Conservation (phyloP, 2,888 invertebrate species). For the Cryptus armator region DNA sequence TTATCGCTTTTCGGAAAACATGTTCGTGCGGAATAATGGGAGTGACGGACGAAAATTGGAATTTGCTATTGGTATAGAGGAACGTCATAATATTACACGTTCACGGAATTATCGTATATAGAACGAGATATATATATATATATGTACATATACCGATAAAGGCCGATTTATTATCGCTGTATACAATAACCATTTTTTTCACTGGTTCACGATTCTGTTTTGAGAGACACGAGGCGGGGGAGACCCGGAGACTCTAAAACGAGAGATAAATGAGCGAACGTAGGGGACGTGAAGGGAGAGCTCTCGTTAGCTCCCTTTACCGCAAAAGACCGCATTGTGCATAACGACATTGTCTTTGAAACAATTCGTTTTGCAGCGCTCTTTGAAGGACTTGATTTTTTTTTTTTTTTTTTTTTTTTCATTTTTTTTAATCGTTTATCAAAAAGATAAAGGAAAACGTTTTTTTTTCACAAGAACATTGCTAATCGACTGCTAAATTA, state of each 20-base stretch:
- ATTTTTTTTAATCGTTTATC: slow-evolving; percentile 2
- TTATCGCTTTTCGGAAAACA: slow-evolving; percentile 6
- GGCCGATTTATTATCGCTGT: neutral
- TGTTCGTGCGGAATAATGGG: neutral
- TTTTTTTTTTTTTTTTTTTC: neutral
- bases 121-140: neutral
- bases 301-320: slow-evolving; percentile 43
- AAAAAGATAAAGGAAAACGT: neutral
- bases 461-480: neutral
- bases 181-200: slow-evolving; percentile 1
- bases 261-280: slow-evolving; percentile 50
- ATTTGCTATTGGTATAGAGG: neutral
- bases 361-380: slow-evolving; percentile 20
- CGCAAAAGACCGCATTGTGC: slow-evolving; percentile 8
- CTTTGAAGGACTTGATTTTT: slow-evolving; percentile 13
- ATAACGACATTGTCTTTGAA: slow-evolving; percentile 33
- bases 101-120: too few species aligned
- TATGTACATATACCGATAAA: neutral
- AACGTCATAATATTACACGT: neutral
- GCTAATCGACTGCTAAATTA: neutral
- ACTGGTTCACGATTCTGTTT: neutral
- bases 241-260: neutral
- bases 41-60: neutral
- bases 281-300: neutral
- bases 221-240: neutral